Evolutionary conservation across 2,888 invertebrate genomes (phyloP), one percentile per base, ranked within the genome.

Genomic region (Lepidonotus clava): DNA sequence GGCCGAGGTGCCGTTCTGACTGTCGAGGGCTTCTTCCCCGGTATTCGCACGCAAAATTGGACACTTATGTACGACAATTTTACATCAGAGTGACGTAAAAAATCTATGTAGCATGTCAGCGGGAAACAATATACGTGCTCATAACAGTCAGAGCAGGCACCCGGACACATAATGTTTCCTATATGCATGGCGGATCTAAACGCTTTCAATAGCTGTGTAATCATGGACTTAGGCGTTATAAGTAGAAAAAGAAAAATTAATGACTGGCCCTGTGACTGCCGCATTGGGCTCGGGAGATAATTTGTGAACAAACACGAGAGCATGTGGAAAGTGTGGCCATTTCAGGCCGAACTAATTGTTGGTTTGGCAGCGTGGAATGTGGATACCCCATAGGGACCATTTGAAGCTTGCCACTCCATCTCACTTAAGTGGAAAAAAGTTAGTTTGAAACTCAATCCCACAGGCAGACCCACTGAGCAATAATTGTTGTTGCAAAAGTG

Each of bases 401-500:
- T 71, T 71, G 36, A 36, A 2, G 5, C 71, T 1, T 21, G 36
- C 36, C 36, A 71, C 71, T 5, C 18, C 56, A 24, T 71, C 71
- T 71, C 71, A 71, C 71, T 71, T 28, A 71, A 71, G 2, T 36
- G 38, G 14, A 56, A 34, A 71, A 71, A 71, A 34, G 11, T 36
- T 18, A 66, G 71, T 71, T 71, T 34, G 71, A 36, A 71, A 71
- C 36, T 38, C 18, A 38, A 71, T 71, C 71, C 71, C 71, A 34
- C n/a, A 38, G 71, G 71, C 38, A n/a, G 14, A 56, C 38, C 34
- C 71, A 38, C 71, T 18, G n/a, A 6, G 71, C 38, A 4, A 34
- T 71, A 36, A 71, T 38, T 38, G 71, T 18, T 38, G 8, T 34
- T 71, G 14, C 38, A 38, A 71, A 34, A 8, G 46, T 46, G 18